Conservation (phyloP, 2,888 invertebrate genomes). For the Minunthozetes semirufus region DNA sequence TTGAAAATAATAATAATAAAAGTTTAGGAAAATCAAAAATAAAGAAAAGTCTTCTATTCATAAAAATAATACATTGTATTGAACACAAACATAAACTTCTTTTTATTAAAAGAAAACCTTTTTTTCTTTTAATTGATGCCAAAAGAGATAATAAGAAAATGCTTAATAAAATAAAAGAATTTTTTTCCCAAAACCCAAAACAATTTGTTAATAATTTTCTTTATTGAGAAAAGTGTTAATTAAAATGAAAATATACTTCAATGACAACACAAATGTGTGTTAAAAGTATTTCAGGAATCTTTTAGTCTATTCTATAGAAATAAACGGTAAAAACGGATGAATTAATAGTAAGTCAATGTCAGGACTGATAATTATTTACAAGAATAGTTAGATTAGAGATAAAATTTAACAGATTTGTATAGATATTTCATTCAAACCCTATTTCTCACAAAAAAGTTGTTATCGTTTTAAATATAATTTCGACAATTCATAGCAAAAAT, state of each 20-base stretch:
- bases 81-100: not conserved
- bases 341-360: conserved; percentile 29
- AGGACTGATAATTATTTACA: not conserved
- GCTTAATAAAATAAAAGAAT: not conserved
- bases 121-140: not conserved
- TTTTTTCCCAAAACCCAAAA: not conserved
- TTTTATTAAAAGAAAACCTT: not conserved
- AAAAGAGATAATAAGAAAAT: not conserved
- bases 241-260: not conserved
- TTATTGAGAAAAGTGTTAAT: not conserved
- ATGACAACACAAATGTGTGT: not conserved
- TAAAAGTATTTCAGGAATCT: conserved; percentile 23
- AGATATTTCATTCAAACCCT: not conserved
- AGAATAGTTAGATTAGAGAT: not conserved
- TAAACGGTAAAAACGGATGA: conserved; percentile 28
- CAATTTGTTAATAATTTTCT: not conserved
- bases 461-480: not conserved
- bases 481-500: not conserved
- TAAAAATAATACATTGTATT: too few species aligned
- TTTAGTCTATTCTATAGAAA: not conserved
- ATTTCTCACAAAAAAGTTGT: not conserved
- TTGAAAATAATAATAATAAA: not conserved
- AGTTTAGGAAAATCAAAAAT: not conserved
- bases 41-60: not conserved
- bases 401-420: not conserved